Evolutionary conservation across 2,888 invertebrate genomes (phyloP).

Genomic region (Acanthosepion esculentum): DNA sequence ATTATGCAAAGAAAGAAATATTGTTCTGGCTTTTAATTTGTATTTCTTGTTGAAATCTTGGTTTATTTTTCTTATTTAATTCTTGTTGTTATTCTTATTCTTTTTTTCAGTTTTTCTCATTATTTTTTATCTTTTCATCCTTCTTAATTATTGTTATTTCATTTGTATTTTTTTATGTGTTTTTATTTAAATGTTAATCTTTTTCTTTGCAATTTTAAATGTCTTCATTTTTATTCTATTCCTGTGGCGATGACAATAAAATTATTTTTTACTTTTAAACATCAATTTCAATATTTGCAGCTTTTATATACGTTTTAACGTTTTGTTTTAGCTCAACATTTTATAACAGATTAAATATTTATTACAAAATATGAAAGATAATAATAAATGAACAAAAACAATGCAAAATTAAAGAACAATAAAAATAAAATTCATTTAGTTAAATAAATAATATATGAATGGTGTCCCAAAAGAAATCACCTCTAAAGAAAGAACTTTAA

Average conservation of each 20-base stretch:
- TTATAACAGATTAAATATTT: too few relatives aligned
- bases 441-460: too few relatives aligned
- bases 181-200: background rate
- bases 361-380: too few relatives aligned
- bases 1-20: background rate
- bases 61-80: background rate
- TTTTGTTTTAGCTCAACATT: too few relatives aligned
- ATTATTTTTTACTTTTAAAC: background rate
- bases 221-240: background rate
- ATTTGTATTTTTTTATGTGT: background rate
- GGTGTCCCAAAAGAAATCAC: too few relatives aligned
- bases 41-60: background rate
- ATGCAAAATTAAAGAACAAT: too few relatives aligned
- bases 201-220: background rate
- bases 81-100: background rate
- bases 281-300: background rate
- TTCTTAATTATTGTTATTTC: background rate
- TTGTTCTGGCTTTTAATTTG: background rate
- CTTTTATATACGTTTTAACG: background rate
- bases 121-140: background rate
- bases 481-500: too few relatives aligned
- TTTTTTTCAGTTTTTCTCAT: background rate
- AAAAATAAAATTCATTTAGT: too few relatives aligned
- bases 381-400: too few relatives aligned
- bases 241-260: background rate